Conservation (phyloP, 2,113 vertebrate genomes). For the Prochilodus magdalenae region DNA sequence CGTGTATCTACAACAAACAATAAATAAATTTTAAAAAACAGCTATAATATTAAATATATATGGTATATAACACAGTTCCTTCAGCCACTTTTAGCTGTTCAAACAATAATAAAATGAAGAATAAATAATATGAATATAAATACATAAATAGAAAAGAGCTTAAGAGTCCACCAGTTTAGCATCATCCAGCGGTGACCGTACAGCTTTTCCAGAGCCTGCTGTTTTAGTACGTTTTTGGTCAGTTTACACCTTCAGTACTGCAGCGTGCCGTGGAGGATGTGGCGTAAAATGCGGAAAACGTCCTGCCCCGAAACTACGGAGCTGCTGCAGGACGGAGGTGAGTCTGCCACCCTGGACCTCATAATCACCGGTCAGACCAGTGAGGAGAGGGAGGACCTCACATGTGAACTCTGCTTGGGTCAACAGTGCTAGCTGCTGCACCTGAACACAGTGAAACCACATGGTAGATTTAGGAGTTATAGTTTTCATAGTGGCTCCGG, state of each 20-base stretch:
- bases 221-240: no score
- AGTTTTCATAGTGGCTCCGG: no score
- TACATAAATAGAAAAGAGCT: background rate
- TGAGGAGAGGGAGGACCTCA: constrained; percentile 34
- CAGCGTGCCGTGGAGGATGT: constrained; percentile 21
- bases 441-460: constrained; percentile 55
- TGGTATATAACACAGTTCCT: background rate
- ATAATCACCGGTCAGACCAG: constrained; percentile 60
- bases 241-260: background rate
- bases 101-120: no score
- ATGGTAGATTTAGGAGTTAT: no score
- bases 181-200: no score
- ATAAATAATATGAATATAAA: no score
- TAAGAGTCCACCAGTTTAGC: no score
- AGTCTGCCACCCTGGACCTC: constrained; percentile 61
- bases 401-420: background rate
- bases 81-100: no score
- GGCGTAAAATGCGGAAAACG: constrained; percentile 69
- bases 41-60: no score
- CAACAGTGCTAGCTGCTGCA: constrained; percentile 54
- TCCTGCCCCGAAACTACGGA: constrained; percentile 70
- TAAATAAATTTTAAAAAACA: background rate
- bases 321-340: constrained; percentile 68
- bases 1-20: background rate
- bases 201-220: no score